Evolutionary conservation across 2,888 invertebrate genomes (phyloP), one percentile per base, ranked within the genome.

Genomic region (Tenthredo notha): DNA sequence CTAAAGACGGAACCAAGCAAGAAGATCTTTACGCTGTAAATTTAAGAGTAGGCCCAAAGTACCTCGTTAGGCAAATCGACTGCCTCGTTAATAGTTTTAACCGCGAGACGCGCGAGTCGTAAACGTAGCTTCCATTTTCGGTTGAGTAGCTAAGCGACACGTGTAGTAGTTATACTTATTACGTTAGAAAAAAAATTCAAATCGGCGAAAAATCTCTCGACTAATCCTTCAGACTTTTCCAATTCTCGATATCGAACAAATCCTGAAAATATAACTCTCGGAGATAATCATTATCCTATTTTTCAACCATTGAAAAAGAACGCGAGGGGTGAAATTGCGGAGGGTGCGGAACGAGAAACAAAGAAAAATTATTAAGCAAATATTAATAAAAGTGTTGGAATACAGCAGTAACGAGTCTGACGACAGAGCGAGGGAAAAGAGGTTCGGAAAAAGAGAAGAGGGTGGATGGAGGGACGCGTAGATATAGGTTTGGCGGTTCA

Each of bases 361-460:
- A 83, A 83, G 83, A 67, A 67, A 61, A 43, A 67, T 83, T 70
- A n/a, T 83, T 29, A 37, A 67, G 65, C 83, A 83, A 67, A 83
- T 83, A 67, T 80, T 77, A 80, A 83, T 83, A 83, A 83, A 83
- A 83, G 67, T 83, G 83, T 47, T 83, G 50, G 29, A 83, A 83
- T 70, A 83, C 83, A n/a, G 83, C 83, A 15, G 83, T 83, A 83
- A 83, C 83, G 83, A 83, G 83, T 70, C 70, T 25, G 67, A 10
- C 61, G 40, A 65, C 9, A 15, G 47, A 47, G 82, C 43, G 67
- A 67, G 67, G 87, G 77, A 84, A 40, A 74, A 67, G 83, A 86
- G 85, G 82, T 74, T 65, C 25, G 78, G 78, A 84, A 85, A 86
- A 80, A 75, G 85, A 83, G 86, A 85, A 90, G 88, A 89, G 91